Conservation (phyloP, 2,113 vertebrate genomes). For the Toxotes jaculatrix region DNA sequence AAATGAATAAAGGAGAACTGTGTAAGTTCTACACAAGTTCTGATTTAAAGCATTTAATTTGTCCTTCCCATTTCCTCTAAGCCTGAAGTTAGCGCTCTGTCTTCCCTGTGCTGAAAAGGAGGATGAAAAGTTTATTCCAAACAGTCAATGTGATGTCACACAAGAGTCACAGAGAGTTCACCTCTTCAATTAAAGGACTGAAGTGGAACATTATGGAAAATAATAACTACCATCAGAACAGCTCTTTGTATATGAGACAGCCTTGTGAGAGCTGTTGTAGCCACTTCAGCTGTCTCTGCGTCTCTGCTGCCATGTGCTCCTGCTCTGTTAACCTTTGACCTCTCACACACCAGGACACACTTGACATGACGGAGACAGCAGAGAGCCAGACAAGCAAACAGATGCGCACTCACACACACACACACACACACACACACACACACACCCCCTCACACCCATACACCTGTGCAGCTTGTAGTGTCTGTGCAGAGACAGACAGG, state of each 20-base stretch:
- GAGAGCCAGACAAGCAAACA: background rate
- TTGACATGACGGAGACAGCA: conserved; percentile 18
- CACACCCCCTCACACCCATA: background rate
- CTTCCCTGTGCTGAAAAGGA: background rate
- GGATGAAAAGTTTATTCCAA: background rate
- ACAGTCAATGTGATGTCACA: background rate
- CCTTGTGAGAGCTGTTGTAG: background rate
- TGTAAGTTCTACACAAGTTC: background rate
- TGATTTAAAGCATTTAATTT: background rate
- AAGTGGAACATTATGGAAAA: background rate
- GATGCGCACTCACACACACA: background rate
- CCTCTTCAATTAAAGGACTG: background rate
- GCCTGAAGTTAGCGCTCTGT: background rate
- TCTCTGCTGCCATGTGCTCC: conserved; percentile 7
- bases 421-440: background rate
- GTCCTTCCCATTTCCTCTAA: background rate
- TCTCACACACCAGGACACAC: conserved; percentile 23
- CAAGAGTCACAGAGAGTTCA: background rate
- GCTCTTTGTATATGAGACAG: background rate
- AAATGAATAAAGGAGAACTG: background rate
- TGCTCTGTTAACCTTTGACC: conserved; percentile 33
- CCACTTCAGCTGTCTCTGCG: conserved; percentile 7
- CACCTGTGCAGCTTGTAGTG: background rate
- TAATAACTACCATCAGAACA: background rate
- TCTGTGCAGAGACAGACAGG: background rate